Evolutionary conservation across 2,113 vertebrate species (phyloP), one percentile per base, ranked within the genome.

Genomic region (Noturus placidus): DNA sequence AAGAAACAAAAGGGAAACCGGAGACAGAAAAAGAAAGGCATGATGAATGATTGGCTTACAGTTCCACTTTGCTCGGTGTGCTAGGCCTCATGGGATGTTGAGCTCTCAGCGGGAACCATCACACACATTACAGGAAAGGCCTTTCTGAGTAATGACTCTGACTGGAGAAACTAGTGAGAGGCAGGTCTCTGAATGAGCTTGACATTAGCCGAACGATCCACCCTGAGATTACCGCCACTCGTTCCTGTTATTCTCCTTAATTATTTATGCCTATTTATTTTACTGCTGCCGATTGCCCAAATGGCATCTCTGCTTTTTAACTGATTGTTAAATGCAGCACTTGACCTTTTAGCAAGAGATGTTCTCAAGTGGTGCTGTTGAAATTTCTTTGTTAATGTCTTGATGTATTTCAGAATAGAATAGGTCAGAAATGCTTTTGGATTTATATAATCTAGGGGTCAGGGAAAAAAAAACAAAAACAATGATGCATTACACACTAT

Each of bases 241-340:
- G 22, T 77, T 87, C 84, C 86, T 84, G 85, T 91, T 89, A 87
- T 72, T 78, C 74, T 80, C 27, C 56, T 90, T 87, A 91, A 91
- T 91, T 91, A 90, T 91, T 90, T 89, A 90, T 84, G 88, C 74
- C 85, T 77, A 86, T 89, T 89, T 89, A 89, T 90, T 91, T 83
- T 88, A 90, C 81, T 30, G 84, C 82, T 90, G 69, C 84, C 59
- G 78, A 85, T 52, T 74, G 50, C 65, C 83, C 83, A 81, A 61
- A 87, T 90, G 85, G 70, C 86, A 83, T 87, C 87, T 77, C 84
- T 83, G 86, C 84, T 27, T 65, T 70, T 88, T 87, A 91, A 91
- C 86, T 86, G 90, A 87, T 89, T 82, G 83, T 91, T 89, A 92
- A 90, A 89, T 33, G 65, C 87, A 87, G 50, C 83, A 88, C 90